phyloP scores from a whole-genome alignment of 2,888 invertebrate genomes.

The Harpalus rubripes region DNA sequence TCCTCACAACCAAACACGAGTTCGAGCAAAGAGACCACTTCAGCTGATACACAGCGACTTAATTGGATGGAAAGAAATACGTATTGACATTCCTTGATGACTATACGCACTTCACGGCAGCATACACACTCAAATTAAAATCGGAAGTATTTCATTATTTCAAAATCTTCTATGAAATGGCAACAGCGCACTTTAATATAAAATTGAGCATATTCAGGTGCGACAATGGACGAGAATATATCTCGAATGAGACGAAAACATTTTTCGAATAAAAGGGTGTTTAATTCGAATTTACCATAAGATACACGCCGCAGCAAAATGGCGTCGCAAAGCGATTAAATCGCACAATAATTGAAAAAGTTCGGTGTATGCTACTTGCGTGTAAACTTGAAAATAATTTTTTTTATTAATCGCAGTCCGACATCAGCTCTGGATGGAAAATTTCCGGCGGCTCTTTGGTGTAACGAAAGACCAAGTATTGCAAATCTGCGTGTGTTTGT shows the following conservation, averaged over 20 bases:
- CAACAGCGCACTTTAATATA: conserved; percentile 69
- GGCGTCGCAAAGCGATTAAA: conserved; percentile 71
- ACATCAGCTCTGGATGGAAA: conserved; percentile 71
- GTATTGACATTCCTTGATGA: too few relatives aligned
- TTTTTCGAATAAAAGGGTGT: too few relatives aligned
- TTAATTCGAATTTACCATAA: conserved; percentile 70
- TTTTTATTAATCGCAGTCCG: conserved; percentile 73
- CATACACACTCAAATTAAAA: too few relatives aligned
- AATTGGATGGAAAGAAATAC: conserved; percentile 68
- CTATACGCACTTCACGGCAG: too few relatives aligned
- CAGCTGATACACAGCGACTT: too few relatives aligned
- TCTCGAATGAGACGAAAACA: too few relatives aligned
- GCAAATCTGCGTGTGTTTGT: conserved; percentile 69
- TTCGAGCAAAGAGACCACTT: conserved; percentile 67
- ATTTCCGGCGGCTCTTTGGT: conserved; percentile 61
- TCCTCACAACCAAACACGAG: conserved; percentile 54
- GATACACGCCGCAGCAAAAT: conserved; percentile 72
- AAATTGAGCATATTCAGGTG: conserved; percentile 71
- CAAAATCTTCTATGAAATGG: conserved; percentile 26
- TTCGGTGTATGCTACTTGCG: conserved; percentile 69
- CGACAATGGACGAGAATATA: conserved; percentile 73
- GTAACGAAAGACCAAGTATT: not conserved
- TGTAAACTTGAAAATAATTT: conserved; percentile 68
- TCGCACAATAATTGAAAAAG: conserved; percentile 69
- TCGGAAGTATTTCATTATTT: conserved; percentile 66